A percentile compares a stretch with the other conserved stretches of the same genome.
These are phyloP conservation scores for Helarctos malayanus DNA, from an alignment of 2,797 vertebrate species.

Conservation along the genomic window DNA sequence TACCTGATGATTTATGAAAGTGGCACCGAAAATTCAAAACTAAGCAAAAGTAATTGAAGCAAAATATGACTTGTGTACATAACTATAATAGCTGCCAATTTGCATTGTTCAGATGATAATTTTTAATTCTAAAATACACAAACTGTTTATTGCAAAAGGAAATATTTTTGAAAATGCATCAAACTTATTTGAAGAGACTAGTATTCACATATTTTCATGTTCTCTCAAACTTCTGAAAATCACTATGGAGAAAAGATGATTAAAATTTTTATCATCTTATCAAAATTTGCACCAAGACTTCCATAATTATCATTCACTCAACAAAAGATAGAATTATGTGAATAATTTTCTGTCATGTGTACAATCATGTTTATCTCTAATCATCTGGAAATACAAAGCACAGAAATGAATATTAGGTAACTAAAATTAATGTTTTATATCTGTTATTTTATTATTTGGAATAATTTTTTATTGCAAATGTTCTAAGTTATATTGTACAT, in stretches of 20 bases:
- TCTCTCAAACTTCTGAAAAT: slow-evolving; percentile 4
- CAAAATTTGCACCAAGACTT: slow-evolving; percentile 10
- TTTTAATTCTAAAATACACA: slow-evolving; percentile 48
- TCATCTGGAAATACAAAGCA: not conserved
- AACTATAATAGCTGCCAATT: slow-evolving; percentile 53
- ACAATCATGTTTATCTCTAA: slow-evolving; percentile 29
- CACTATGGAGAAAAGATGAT: not conserved
- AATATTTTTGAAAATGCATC: slow-evolving; percentile 55
- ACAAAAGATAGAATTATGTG: not conserved
- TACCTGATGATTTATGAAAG: not conserved
- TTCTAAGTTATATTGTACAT: not conserved
- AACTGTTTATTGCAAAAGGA: slow-evolving; percentile 63
- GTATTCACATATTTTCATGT: not conserved
- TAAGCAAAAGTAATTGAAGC: slow-evolving; percentile 53
- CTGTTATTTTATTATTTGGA: slow-evolving; percentile 18
- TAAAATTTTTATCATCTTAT: not conserved
- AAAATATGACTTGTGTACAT: slow-evolving; percentile 51
- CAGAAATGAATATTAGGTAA: slow-evolving; percentile 23
- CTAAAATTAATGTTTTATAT: slow-evolving; percentile 11
- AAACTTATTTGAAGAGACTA: not conserved
- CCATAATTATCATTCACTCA: not conserved
- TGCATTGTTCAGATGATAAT: slow-evolving; percentile 19
- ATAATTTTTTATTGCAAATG: not conserved
- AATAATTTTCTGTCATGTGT: not conserved
- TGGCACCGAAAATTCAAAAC: slow-evolving; percentile 68